Evolutionary conservation across 2,113 vertebrate species (phyloP).

Genomic region (Mohoua ochrocephala): DNA sequence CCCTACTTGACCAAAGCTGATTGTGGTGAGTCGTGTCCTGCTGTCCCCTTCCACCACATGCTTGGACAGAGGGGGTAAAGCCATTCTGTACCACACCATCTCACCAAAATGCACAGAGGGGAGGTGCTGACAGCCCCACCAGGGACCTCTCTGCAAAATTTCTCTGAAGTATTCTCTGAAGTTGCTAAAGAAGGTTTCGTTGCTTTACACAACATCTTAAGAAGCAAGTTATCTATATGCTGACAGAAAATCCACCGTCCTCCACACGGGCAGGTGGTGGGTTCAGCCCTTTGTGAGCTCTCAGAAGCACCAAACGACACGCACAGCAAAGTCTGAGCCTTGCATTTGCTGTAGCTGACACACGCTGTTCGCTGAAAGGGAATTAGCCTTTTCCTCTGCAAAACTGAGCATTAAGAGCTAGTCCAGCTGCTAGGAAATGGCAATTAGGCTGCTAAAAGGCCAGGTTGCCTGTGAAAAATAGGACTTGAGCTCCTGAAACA

Average conservation of each 20-base stretch:
- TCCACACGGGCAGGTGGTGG: neutral
- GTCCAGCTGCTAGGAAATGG: neutral
- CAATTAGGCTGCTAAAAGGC: conserved; percentile 1
- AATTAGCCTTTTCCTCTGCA: neutral
- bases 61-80: neutral
- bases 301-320: neutral
- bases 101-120: neutral
- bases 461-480: neutral
- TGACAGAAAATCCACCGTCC: neutral
- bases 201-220: neutral
- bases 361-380: neutral
- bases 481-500: neutral
- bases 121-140: neutral
- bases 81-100: neutral
- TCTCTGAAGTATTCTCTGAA: neutral
- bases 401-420: neutral
- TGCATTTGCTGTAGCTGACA: neutral
- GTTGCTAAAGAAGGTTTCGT: neutral
- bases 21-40: neutral
- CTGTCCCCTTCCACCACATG: neutral
- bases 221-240: neutral
- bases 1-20: neutral
- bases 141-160: neutral
- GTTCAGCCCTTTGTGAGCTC: neutral
- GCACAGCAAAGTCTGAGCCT: neutral